phyloP scores from a whole-genome alignment of 2,113 vertebrate genomes.

The Chiloscyllium plagiosum region DNA sequence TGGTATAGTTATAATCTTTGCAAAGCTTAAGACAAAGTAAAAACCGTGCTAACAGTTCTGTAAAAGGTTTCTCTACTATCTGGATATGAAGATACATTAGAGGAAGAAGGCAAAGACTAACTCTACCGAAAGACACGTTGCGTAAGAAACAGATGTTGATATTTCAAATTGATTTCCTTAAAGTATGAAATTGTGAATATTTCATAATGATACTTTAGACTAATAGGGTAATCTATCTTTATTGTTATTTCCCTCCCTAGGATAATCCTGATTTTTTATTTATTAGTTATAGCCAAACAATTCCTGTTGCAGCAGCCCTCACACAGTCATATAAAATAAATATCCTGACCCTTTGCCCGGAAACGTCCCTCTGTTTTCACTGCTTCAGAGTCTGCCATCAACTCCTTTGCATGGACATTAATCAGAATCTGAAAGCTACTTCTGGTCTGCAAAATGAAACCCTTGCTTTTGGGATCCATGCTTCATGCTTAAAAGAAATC shows the following conservation, averaged over 20 bases:
- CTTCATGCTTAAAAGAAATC: neutral
- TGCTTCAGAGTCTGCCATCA: neutral
- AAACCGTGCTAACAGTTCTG: neutral
- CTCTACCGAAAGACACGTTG: neutral
- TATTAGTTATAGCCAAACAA: neutral
- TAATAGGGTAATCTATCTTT: neutral
- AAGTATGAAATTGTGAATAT: neutral
- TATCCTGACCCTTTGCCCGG: neutral
- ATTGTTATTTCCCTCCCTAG: neutral
- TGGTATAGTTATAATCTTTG: neutral
- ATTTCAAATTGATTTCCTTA: neutral
- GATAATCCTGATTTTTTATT: neutral
- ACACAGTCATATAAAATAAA: neutral
- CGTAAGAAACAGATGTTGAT: neutral
- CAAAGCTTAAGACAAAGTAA: neutral
- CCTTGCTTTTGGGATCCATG: neutral
- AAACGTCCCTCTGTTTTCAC: neutral
- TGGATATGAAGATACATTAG: neutral
- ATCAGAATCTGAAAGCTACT: neutral
- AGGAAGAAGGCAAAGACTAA: neutral
- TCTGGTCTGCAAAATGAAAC: neutral
- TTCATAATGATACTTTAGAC: neutral
- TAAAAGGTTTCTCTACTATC: neutral
- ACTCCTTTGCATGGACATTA: neutral
- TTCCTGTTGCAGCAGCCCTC: neutral